Conservation (phyloP, 2,888 invertebrate species). For the Minunthozetes semirufus region DNA sequence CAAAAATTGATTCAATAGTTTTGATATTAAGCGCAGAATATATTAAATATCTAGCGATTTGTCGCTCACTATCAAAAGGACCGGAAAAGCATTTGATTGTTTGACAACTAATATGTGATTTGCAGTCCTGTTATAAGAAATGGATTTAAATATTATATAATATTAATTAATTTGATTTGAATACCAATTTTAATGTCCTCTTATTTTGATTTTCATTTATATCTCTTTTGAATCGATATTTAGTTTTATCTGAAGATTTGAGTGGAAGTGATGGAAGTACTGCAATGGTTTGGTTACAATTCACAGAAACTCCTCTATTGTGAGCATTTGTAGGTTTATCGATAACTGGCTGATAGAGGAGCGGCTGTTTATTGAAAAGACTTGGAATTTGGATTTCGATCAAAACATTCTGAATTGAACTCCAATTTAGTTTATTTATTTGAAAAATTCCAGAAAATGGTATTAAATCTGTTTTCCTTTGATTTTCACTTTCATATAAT, state of each 20-base stretch:
- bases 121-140: background rate
- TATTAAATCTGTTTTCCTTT: background rate
- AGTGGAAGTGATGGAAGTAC: background rate
- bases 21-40: background rate
- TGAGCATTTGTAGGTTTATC: too few relatives aligned
- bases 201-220: background rate
- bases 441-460: background rate
- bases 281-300: background rate
- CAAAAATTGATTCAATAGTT: slow-evolving; percentile 2
- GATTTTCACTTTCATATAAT: background rate
- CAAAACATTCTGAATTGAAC: slow-evolving; percentile 1
- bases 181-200: background rate
- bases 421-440: background rate
- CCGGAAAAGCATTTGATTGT: background rate
- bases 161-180: background rate
- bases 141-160: background rate
- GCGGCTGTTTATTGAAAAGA: background rate
- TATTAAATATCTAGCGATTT: background rate
- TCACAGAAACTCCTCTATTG: slow-evolving; percentile 1
- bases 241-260: background rate
- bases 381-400: background rate
- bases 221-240: background rate
- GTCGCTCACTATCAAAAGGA: background rate
- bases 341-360: background rate
- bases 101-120: background rate